These are phyloP conservation scores for Sitta europaea DNA, from an alignment of 2,113 vertebrate species.

Conservation along the genomic window DNA sequence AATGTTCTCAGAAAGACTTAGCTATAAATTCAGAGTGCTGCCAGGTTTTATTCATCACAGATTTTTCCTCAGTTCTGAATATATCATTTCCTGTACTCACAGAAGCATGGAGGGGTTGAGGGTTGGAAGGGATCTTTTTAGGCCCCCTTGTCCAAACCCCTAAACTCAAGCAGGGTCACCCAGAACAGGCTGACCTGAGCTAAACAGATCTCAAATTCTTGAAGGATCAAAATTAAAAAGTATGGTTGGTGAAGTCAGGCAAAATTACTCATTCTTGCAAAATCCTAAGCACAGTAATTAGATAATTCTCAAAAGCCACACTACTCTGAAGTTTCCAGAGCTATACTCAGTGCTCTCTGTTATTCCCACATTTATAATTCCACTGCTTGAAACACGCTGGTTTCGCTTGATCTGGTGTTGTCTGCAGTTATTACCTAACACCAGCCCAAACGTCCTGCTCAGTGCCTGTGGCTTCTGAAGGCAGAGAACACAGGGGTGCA, in stretches of 20 bases:
- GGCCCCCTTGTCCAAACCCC: background rate
- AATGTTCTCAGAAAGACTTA: background rate
- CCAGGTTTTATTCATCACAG: background rate
- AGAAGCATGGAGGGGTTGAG: background rate
- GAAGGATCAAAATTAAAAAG: background rate
- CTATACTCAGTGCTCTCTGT: background rate
- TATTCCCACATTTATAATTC: background rate
- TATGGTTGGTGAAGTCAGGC: background rate
- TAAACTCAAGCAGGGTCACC: background rate
- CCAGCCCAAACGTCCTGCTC: background rate
- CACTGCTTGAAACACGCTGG: background rate
- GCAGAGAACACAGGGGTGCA: background rate
- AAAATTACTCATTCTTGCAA: background rate
- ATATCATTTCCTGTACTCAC: background rate
- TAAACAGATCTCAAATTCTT: background rate
- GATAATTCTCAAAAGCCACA: background rate
- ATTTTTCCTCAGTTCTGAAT: background rate
- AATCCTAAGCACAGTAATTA: background rate
- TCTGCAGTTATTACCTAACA: background rate
- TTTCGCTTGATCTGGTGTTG: background rate
- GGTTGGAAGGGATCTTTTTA: background rate
- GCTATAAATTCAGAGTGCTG: background rate
- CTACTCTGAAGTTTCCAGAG: background rate
- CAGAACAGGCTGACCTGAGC: background rate
- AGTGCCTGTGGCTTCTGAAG: background rate